Evolutionary conservation across 2,113 vertebrate species (phyloP), one percentile per base, ranked within the genome.

Genomic region (Chunga burmeisteri): DNA sequence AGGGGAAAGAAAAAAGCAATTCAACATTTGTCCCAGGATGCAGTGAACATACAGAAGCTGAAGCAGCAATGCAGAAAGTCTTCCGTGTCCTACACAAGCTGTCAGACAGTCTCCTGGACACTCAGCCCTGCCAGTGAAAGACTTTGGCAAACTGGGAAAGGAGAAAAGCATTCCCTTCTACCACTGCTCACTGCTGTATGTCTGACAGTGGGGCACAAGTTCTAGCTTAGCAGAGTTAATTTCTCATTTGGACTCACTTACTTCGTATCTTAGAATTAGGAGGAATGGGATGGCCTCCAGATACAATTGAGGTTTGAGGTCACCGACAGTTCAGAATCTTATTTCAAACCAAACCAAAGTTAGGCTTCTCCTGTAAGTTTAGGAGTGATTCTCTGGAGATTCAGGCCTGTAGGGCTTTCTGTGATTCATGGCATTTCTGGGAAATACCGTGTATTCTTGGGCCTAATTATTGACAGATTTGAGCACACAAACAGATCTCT

Each of bases 61-160:
- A 70, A 87, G 53, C 5, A 73, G 32, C 58, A 68, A 81, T 23
- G 26, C 83, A 46, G 15, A 27, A 88, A 68, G 29, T 55, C 32
- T 79, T 29, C 38, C 6, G 1, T 32, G 49, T 25, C 26, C 58
- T 66, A 50, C 30, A 40, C 5, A 46, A 79, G 23, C 47, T 71
- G 0, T n/a, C 53, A 36, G 42, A 49, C 14, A 46, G 21, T 25
- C 42, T 66, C 32, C 44, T 68, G n/a, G 16, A 44, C 0, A 0
- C 30, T 85, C 61, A 74, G 32, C 15, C 53, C 42, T 59, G 32
- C 13, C 13, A 2, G 22, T 44, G 20, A 92, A 72, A 59, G 52
- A 17, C 13, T 70, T 10, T 22, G 52, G 44, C 47, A 88, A 88
- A 90, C 6, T 4, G 8, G 2, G 25, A 62, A 2, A 7, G 25